Conservation (phyloP, 64 coral and sea anemone species). For the Catalaphyllia jardinei region DNA sequence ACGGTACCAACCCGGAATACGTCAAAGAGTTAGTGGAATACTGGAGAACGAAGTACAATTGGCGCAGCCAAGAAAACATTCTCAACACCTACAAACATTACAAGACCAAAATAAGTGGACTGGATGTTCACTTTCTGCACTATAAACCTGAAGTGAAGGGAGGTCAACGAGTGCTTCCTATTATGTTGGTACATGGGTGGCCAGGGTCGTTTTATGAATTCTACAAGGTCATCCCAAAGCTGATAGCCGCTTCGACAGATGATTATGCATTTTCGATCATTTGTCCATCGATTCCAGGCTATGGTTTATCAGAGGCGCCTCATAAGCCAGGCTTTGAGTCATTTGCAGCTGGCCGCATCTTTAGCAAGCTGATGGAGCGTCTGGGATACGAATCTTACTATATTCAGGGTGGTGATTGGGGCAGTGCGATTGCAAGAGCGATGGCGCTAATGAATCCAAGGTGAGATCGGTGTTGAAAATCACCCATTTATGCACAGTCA, state of each 20-base stretch:
- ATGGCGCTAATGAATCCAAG: conserved; percentile 76
- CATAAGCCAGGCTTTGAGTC: conserved; percentile 71
- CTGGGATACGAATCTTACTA: conserved; percentile 77
- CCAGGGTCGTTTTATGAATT: conserved; percentile 99
- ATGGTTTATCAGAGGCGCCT: conserved; percentile 84
- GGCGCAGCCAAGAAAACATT: conserved; percentile 75
- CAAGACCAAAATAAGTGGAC: conserved; percentile 76
- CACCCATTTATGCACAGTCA: no score
- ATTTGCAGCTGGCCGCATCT: conserved; percentile 64
- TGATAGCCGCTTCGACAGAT: conserved; percentile 34
- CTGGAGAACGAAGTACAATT: conserved; percentile 83
- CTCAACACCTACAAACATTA: conserved; percentile 78
- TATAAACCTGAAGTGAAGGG: conserved; percentile 55
- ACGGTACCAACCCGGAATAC: conserved; percentile 67
- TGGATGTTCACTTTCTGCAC: conserved; percentile 86
- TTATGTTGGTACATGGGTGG: conserved; percentile 95
- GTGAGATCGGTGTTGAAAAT: conserved; percentile 29
- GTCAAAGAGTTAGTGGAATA: conserved; percentile 77
- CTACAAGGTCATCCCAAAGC: conserved; percentile 71
- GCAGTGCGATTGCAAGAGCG: conserved; percentile 46
- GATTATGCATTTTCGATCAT: conserved; percentile 83
- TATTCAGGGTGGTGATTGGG: conserved; percentile 97
- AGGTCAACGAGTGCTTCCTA: conserved; percentile 69
- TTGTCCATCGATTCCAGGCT: conserved; percentile 93
- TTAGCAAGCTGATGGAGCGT: conserved; percentile 82